Evolutionary conservation across 2,797 vertebrate species (phyloP).

Genomic region (Smutsia temminckii): DNA sequence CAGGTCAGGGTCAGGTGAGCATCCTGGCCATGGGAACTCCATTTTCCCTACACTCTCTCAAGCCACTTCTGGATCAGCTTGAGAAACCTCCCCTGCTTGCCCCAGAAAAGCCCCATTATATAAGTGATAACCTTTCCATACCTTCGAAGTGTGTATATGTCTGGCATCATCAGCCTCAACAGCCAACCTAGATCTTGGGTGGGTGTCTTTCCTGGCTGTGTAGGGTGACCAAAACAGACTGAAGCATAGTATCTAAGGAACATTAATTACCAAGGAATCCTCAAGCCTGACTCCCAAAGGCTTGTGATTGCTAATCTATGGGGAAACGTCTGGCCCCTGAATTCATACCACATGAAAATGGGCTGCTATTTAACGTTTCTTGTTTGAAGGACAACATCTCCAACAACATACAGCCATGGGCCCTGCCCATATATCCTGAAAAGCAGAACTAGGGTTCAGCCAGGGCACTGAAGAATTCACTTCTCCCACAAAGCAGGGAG

Average conservation of each 20-base stretch:
- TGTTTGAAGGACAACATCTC: neutral
- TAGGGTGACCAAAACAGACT: neutral
- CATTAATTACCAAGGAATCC: neutral
- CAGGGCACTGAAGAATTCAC: no score
- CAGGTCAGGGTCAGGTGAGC: no score
- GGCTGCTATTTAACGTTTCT: neutral
- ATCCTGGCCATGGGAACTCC: no score
- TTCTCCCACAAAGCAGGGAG: neutral
- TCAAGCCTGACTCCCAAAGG: neutral
- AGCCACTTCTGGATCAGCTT: neutral
- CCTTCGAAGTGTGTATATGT: neutral
- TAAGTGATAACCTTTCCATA: neutral
- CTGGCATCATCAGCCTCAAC: neutral
- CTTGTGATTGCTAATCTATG: neutral
- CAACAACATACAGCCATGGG: neutral
- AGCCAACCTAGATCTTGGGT: neutral
- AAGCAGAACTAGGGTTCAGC: neutral
- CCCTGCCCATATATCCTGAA: neutral
- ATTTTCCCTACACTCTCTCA: no score
- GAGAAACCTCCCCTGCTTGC: fast-evolving
- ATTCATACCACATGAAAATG: neutral
- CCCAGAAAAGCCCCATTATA: neutral
- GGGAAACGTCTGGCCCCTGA: neutral
- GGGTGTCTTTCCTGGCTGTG: neutral
- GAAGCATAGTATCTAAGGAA: neutral